Percentiles rank a stretch among this genome's conserved stretches.
These are phyloP conservation scores for Litocranius walleri DNA, from an alignment of 2,113 vertebrate species.

Conservation along the genomic window DNA sequence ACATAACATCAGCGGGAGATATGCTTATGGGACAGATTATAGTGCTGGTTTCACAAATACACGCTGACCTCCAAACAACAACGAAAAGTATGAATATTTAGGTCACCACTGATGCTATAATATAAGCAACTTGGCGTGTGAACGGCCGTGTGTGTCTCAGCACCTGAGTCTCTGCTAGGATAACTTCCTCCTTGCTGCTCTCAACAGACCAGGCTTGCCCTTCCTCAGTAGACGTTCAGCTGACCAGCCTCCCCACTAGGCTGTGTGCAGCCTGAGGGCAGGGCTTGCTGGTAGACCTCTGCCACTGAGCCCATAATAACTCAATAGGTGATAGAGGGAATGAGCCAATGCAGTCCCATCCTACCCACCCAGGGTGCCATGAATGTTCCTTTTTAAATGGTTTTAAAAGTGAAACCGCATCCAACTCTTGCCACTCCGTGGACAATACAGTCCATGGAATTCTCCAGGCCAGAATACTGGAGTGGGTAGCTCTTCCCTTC, in stretches of 20 bases:
- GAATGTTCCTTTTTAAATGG: conserved; percentile 34
- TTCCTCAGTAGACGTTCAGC: neutral
- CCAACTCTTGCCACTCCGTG: neutral
- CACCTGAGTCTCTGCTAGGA: neutral
- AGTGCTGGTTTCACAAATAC: neutral
- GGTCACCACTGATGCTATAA: neutral
- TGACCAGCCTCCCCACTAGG: neutral
- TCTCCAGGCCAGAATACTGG: neutral
- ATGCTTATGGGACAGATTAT: neutral
- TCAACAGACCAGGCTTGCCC: neutral
- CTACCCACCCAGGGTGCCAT: neutral
- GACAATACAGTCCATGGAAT: neutral
- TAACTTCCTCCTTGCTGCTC: neutral
- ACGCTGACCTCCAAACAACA: neutral
- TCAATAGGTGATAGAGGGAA: neutral
- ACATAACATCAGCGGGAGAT: neutral
- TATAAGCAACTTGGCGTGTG: neutral
- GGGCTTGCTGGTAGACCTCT: neutral
- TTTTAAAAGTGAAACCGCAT: neutral
- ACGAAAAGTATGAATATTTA: neutral
- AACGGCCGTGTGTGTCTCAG: too few species aligned
- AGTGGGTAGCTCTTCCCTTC: neutral
- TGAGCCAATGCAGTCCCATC: neutral
- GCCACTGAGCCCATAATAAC: neutral
- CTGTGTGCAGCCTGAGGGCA: conserved; percentile 19